A percentile compares a stretch with the other conserved stretches of the same genome.
Conservation (phyloP, 2,797 vertebrate species). For the Hydrocynus forskahlii region DNA sequence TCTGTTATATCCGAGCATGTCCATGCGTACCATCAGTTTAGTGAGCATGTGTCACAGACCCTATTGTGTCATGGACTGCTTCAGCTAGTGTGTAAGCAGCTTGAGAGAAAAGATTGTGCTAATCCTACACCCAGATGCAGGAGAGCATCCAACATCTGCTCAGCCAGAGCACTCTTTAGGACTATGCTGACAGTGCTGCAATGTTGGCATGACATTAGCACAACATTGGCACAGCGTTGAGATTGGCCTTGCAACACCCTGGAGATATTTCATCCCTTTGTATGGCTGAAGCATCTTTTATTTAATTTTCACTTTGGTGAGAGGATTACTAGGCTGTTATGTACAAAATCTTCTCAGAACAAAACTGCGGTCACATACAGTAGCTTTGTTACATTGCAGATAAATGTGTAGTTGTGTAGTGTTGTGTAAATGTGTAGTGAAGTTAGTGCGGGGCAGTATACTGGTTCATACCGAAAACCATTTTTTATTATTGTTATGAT, state of each 20-base stretch:
- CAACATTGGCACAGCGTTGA: slow-evolving; percentile 1
- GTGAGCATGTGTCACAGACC: slow-evolving; percentile 25
- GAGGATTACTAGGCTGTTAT: slow-evolving; percentile 3
- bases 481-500: no score
- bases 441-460: no score
- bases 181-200: slow-evolving; percentile 6
- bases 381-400: not conserved
- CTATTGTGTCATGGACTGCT: slow-evolving; percentile 16
- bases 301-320: not conserved
- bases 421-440: not conserved
- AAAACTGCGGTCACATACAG: not conserved
- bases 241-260: slow-evolving; percentile 11
- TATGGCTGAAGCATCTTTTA: not conserved
- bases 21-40: slow-evolving; percentile 29
- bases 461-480: no score
- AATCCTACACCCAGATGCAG: slow-evolving; percentile 31
- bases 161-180: slow-evolving; percentile 22
- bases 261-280: not conserved
- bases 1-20: slow-evolving; percentile 18
- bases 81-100: slow-evolving; percentile 24
- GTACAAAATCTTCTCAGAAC: not conserved
- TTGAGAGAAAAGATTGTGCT: slow-evolving; percentile 16
- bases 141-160: slow-evolving; percentile 34
- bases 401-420: no score
- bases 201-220: not conserved